Base-by-base conservation (phyloP, 2,888 invertebrate genomes). In the Caenorhabditis sp. region DNA sequence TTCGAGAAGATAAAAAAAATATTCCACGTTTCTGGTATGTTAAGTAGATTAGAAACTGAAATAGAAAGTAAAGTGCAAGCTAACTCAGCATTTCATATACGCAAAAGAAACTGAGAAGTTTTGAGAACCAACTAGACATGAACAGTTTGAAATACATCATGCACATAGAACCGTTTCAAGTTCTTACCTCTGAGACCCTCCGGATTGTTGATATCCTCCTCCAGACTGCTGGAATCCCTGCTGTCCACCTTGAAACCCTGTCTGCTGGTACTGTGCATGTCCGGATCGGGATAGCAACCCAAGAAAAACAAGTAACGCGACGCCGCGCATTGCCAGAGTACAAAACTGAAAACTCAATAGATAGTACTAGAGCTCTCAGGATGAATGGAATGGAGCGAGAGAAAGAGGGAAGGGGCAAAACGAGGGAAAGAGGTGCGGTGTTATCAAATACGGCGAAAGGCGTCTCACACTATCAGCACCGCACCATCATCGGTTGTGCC, bases 371-470 rank as follows among this genome's bases (percentile, higher is more conserved):
- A 35, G 65, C 50, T 60, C 37, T 62, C 35, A 26, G 32, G 56
- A 68, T 51, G 50, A 61, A 51, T 26, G 51, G 5, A 22, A n/a
- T n/a, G n/a, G n/a, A n/a, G n/a, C 35, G 24, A 67, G 64, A 70
- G 44, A 55, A 35, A 62, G 35, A 55, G 51, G 20, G 26, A 69
- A 51, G 47, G 44, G 51, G 64, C 24, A 61, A 58, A 58, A 76
- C 58, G 58, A 47, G 67, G 22, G 28, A 68, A 78, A 71, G 65
- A 76, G 76, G 76, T 76, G 76, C 67, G 64, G 40, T 70, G 71
- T 71, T 79, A 71, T 79, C 71, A 79, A 79, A 79, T 71, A 79
- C 60, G 67, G 71, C 56, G 67, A 71, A 69, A 79, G 69, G 60
- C 65, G 62, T 69, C 77, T 61, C 77, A 68, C 76, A 77, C 77